phyloP scores from a whole-genome alignment of 1,140 invertebrate species.

The Brachionus manjavacas region DNA sequence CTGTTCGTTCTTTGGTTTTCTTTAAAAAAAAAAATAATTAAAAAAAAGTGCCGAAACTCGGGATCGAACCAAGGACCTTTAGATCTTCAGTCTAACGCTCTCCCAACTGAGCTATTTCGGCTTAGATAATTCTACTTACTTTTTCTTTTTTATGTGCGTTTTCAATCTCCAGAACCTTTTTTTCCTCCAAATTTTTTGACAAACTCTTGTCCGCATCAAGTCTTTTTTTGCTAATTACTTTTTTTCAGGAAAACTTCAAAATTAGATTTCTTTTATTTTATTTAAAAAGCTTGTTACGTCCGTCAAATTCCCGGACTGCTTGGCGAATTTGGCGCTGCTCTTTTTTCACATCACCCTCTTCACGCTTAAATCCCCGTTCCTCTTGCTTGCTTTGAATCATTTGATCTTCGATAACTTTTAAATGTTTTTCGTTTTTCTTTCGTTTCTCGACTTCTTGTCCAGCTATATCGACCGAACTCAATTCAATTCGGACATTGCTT shows the following conservation, averaged over 20 bases:
- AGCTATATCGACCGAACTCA: background rate
- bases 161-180: constrained; percentile 50
- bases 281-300: constrained; percentile 46
- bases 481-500: background rate
- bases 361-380: constrained; percentile 53
- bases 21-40: constrained; percentile 32
- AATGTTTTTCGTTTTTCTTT: constrained; percentile 38
- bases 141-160: constrained; percentile 52
- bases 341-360: constrained; percentile 55
- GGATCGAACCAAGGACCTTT: constrained; percentile 30
- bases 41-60: constrained; percentile 38
- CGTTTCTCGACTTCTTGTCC: background rate
- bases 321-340: constrained; percentile 52
- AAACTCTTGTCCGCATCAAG: constrained; percentile 53
- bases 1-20: constrained; percentile 48
- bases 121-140: constrained; percentile 44
- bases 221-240: constrained; percentile 53
- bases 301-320: constrained; percentile 53
- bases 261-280: background rate
- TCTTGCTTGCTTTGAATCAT: constrained; percentile 58
- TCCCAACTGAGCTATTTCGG: constrained; percentile 40
- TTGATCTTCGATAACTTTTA: constrained; percentile 46
- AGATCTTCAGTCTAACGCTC: constrained; percentile 21
- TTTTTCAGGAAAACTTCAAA: constrained; percentile 4
- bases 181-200: constrained; percentile 52